Evolutionary conservation across 1,140 invertebrate genomes (phyloP), one percentile per base, ranked within the genome.

Genomic region (Drosophila sechellia): DNA sequence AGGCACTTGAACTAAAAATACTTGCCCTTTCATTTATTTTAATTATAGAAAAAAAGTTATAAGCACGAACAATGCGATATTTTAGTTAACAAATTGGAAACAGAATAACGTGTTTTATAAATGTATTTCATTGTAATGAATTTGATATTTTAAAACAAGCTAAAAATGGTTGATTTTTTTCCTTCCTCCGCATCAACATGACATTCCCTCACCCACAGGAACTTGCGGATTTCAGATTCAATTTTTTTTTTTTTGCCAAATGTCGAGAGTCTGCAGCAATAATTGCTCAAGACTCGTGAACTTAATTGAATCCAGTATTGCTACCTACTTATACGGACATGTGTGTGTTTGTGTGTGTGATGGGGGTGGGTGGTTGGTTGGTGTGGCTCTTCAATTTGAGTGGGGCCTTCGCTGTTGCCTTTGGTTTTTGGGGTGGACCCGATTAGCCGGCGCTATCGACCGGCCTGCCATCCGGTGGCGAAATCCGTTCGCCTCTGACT

Each of bases 401-500:
- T 20, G 20, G 53, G 39, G 40, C 11, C 27, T 2, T 8, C 8
- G 31, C 31, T 8, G 31, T 10, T 31, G 31, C 31, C 31, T 39
- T 31, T 45, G 40, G 37, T 22, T 39, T 31, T 40, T 58, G 22
- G 39, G 71, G 27, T 34, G 42, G 37, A 70, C 40, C 49, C 73
- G 70, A 73, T 74, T 73, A 74, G 70, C 70, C 27, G 27, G 13
- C 57, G 70, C 49, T 74, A 74, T 73, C 69, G 66, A 73, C 56
- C 66, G 54, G 42, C 60, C 73, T 69, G 63, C 42, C 72, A 76
- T 68, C 61, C 72, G 61, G 72, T 65, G 64, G 72, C 73, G 37
- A 76, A 76, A 68, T 76, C 73, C 72, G 61, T 76, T 77, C 54
- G 57, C 48, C 61, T 84, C 73, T 85, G 81, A 86, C 73, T 86